These are phyloP conservation scores for Caenorhabditis tropicalis DNA, from an alignment of 1,140 invertebrate genomes.

Conservation along the genomic window DNA sequence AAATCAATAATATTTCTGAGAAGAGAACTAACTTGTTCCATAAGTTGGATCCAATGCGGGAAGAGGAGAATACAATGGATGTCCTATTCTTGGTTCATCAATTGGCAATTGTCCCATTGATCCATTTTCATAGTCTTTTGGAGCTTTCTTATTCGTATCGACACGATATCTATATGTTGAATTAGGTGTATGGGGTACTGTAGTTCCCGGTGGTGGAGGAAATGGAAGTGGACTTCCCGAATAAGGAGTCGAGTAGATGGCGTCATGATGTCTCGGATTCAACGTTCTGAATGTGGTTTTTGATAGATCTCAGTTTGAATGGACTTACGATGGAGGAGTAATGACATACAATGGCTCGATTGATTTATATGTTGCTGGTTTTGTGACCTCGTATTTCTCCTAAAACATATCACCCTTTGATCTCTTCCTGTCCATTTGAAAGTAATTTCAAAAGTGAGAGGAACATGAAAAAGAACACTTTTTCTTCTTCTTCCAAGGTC, in stretches of 20 bases:
- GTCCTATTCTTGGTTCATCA: constrained; percentile 18
- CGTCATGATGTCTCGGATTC: constrained; percentile 31
- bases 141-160: neutral
- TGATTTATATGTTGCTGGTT: constrained; percentile 57
- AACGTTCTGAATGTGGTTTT: neutral
- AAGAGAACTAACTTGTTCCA: constrained; percentile 25
- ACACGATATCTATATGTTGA: constrained; percentile 47
- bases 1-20: too few species aligned
- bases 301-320: neutral
- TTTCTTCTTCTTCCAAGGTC: neutral
- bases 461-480: neutral
- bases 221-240: constrained; percentile 55
- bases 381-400: constrained; percentile 57
- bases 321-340: constrained; percentile 49
- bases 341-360: constrained; percentile 59
- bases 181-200: constrained; percentile 50
- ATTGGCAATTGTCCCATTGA: constrained; percentile 29
- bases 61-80: neutral
- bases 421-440: neutral
- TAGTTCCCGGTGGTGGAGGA: constrained; percentile 55
- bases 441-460: neutral
- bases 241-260: constrained; percentile 56
- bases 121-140: constrained; percentile 5
- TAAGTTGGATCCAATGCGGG: constrained; percentile 12
- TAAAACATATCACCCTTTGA: neutral